Percentiles rank a stretch among this genome's conserved stretches.
phyloP scores from a whole-genome alignment of 1,140 invertebrate genomes.

The Listronotus oregonensis region DNA sequence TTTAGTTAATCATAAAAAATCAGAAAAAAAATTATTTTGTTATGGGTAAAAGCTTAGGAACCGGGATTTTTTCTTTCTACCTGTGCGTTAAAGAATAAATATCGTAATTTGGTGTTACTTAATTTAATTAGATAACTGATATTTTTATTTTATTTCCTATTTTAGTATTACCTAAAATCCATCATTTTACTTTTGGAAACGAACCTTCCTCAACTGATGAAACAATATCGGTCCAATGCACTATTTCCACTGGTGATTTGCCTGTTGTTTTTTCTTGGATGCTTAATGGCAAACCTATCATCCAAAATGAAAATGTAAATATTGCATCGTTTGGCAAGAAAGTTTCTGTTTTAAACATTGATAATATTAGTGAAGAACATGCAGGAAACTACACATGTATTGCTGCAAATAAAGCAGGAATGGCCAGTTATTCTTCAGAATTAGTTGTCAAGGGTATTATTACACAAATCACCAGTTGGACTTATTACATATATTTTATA shows the following conservation, averaged over 20 bases:
- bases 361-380: conserved; percentile 69
- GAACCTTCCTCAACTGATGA: conserved; percentile 57
- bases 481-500: too few relatives aligned
- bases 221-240: conserved; percentile 49
- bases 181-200: conserved; percentile 69
- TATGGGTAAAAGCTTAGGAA: too few relatives aligned
- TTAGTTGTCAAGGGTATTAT: conserved; percentile 72
- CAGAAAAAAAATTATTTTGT: too few relatives aligned
- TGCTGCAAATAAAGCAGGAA: conserved; percentile 73
- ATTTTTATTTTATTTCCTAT: too few relatives aligned
- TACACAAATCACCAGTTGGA: too few relatives aligned
- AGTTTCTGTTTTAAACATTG: conserved; percentile 76
- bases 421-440: conserved; percentile 66
- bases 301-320: conserved; percentile 37
- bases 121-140: too few relatives aligned
- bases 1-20: too few relatives aligned
- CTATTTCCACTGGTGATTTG: conserved; percentile 47
- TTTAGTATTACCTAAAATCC: conserved; percentile 63
- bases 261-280: conserved; percentile 68
- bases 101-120: too few relatives aligned
- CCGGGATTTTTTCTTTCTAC: too few relatives aligned
- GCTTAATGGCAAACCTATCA: conserved; percentile 61
- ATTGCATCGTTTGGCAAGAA: conserved; percentile 66
- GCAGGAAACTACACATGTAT: conserved; percentile 73
- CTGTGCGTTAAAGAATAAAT: too few relatives aligned